Percentiles rank a stretch among this genome's conserved stretches.
These are phyloP conservation scores for Nysson spinosus DNA, from an alignment of 2,888 invertebrate genomes.

Conservation along the genomic window DNA sequence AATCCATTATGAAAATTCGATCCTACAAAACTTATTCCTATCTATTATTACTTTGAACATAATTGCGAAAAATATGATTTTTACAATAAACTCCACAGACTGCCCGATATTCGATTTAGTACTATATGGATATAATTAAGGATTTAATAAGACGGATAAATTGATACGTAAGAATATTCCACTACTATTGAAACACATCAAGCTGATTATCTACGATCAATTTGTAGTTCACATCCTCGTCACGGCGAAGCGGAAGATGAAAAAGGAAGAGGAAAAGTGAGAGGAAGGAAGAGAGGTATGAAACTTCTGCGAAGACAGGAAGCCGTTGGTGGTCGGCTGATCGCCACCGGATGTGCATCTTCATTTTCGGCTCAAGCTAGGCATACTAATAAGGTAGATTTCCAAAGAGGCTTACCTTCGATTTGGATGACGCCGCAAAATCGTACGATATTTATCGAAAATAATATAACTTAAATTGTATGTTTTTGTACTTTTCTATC, in stretches of 20 bases:
- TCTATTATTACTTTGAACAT: no score
- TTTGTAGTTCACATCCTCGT: slow-evolving; percentile 39
- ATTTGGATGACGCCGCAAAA: slow-evolving; percentile 46
- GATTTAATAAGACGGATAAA: no score
- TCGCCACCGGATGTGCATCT: slow-evolving; percentile 76
- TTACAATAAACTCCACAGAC: no score
- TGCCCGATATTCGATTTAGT: no score
- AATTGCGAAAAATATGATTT: no score
- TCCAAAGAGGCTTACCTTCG: slow-evolving; percentile 38
- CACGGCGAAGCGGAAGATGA: slow-evolving; percentile 47
- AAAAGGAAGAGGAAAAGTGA: slow-evolving; percentile 36
- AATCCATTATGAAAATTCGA: no score
- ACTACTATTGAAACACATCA: slow-evolving; percentile 9
- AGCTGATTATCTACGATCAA: slow-evolving; percentile 16
- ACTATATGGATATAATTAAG: no score
- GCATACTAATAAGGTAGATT: slow-evolving; percentile 65
- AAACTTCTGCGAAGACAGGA: slow-evolving; percentile 73
- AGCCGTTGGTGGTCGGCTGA: slow-evolving; percentile 71
- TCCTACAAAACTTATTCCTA: no score
- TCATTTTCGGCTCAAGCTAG: slow-evolving; percentile 70
- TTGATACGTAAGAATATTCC: no score
- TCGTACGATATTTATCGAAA: slow-evolving; percentile 23
- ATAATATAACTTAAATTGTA: neutral
- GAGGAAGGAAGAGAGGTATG: slow-evolving; percentile 48
- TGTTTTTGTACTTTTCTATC: neutral